Base-by-base conservation (phyloP, 2,888 invertebrate genomes). In the Amiota mariae region DNA sequence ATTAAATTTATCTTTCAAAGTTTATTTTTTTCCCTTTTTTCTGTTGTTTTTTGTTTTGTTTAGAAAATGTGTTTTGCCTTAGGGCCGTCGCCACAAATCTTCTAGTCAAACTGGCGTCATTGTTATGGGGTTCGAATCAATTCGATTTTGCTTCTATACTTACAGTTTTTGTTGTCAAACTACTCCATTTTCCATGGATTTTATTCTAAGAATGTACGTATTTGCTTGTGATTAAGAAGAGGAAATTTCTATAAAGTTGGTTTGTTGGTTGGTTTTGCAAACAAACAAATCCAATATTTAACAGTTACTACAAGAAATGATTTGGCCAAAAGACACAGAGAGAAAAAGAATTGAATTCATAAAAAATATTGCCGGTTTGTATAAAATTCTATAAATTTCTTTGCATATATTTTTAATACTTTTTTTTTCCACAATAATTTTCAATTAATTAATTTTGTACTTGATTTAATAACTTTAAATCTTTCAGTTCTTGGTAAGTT, bases 61-160 rank as follows among this genome's bases (percentile, higher is more conserved):
- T 67, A 20, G n/a, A 68, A 68, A 24, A 51, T 68, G 51, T 68
- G 36, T n/a, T 11, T 66, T 66, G 24, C 72, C 73, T 61, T 73
- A 73, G 70, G 67, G 71, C 59, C 24, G 71, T 68, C 54, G 36
- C 61, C 48, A 36, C 67, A 15, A 54, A 54, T 54, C 54, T 8
- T 70, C 66, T 66, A 73, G 54, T 59, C 71, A 73, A 67, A 70
- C 15, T 71, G 63, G 71, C 71, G 64, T 70, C 56, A 15, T 15
- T 63, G 12, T 61, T 68, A 24, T 68, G 51, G 56, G 48, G 12
- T 72, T 63, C 2, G 59, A 54, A 36, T 36, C 36, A 36, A 36
- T 36, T 36, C 36, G 36, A 36, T 36, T 36, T 36, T 36, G 3
- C 36, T 36, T 36, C 48, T 66, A 20, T 18, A 48, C 66, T 49